Evolutionary conservation across 1,140 invertebrate genomes (phyloP).

Genomic region (Magallana gigas): DNA sequence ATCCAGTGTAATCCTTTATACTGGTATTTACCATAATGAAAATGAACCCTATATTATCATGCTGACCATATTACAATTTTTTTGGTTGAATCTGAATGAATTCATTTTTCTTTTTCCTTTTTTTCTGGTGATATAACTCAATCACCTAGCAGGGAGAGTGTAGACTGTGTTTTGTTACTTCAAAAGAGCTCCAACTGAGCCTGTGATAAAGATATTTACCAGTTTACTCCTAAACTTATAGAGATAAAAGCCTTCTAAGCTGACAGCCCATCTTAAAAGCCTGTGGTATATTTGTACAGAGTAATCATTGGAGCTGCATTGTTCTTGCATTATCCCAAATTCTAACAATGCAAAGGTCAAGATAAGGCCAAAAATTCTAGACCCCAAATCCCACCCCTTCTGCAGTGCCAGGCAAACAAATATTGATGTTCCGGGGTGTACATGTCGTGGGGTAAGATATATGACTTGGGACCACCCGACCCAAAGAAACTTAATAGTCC

Average conservation of each 20-base stretch:
- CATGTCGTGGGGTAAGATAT: slow-evolving; percentile 19
- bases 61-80: not conserved
- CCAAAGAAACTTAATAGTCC: not conserved
- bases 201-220: slow-evolving; percentile 8
- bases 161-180: slow-evolving; percentile 1
- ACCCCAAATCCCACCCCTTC: slow-evolving; percentile 1
- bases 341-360: slow-evolving; percentile 27
- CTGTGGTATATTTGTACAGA: not conserved
- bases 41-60: not conserved
- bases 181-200: slow-evolving; percentile 21
- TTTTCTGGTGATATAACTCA: not conserved
- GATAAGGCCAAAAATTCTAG: slow-evolving; percentile 2
- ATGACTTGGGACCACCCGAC: slow-evolving; percentile 7
- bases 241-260: not conserved
- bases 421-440: slow-evolving; percentile 6
- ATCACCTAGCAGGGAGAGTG: not conserved
- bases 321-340: slow-evolving; percentile 23
- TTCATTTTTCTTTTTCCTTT: not conserved
- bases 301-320: slow-evolving; percentile 13
- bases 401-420: not conserved
- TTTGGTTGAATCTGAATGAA: not conserved
- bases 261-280: not conserved
- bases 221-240: slow-evolving; percentile 12
- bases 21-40: not conserved
- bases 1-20: not conserved